phyloP scores from a whole-genome alignment of 2,888 invertebrate genomes.

The Chrysopilus asiliformis region DNA sequence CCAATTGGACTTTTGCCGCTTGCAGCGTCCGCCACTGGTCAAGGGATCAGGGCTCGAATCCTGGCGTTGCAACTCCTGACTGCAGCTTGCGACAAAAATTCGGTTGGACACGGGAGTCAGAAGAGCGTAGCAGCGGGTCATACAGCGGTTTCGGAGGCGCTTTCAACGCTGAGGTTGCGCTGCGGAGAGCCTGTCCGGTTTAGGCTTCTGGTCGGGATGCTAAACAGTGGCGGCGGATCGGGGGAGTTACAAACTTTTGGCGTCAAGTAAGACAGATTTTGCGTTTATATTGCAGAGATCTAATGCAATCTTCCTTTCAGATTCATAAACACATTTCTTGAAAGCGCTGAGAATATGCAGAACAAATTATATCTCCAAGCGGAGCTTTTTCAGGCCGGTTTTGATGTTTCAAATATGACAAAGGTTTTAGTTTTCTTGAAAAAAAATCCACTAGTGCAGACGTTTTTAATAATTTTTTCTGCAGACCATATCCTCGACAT shows the following conservation, averaged over 20 bases:
- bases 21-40: constrained; percentile 77
- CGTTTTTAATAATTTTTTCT: constrained; percentile 16
- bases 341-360: constrained; percentile 61
- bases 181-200: constrained; percentile 89
- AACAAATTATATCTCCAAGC: constrained; percentile 73
- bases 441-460: background rate
- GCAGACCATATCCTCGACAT: constrained; percentile 50
- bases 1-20: constrained; percentile 73
- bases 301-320: constrained; percentile 21
- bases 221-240: constrained; percentile 61
- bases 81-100: constrained; percentile 55
- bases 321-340: constrained; percentile 72
- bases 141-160: constrained; percentile 76
- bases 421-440: constrained; percentile 27
- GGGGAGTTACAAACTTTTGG: constrained; percentile 67
- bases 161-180: constrained; percentile 73
- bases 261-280: constrained; percentile 37
- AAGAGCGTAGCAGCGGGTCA: constrained; percentile 54
- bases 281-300: background rate
- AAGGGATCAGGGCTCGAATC: constrained; percentile 71
- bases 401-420: constrained; percentile 41
- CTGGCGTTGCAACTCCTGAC: constrained; percentile 79
- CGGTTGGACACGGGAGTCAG: constrained; percentile 29
- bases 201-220: constrained; percentile 77
- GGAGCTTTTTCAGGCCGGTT: constrained; percentile 69